Base-by-base conservation (phyloP, 2,888 invertebrate species). In the Petrophora chlorosata region DNA sequence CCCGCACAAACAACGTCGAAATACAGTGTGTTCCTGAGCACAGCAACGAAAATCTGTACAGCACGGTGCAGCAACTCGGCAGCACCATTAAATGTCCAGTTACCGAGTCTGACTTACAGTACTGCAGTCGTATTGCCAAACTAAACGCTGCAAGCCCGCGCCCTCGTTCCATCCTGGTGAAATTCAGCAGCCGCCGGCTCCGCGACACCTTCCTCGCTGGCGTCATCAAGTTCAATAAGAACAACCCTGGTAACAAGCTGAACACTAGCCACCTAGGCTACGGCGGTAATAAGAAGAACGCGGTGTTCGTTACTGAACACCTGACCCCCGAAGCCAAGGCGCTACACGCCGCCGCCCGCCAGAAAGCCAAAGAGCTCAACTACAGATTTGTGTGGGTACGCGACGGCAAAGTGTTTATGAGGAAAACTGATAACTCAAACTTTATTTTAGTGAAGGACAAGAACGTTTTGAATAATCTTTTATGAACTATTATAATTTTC, bases 261-360 rank as follows among this genome's bases (percentile, higher is more conserved):
- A 33, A 33, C 33, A 10, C 33, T 22, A 10, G 33, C 12, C 33
- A 33, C 5, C 12, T 33, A 12, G 33, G 33, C 33, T 19, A 19
- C 19, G 33, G 33, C 2, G 33, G 33, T 2, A 10, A 2, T 13
- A 30, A 33, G 12, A 33, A 33, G n/a, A 19, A 2, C 4, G 5
- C 33, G 4, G 33, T 33, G 4, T 33, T 5, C 10, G 33, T 33
- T 5, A 5, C 19, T 3, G 33, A 19, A 12, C 33, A 33, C 33
- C 12, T 12, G 5, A 26, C 26, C 3, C 10, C 26, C 26, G 26
- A 26, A 3, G 9, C 10, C 2, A 26, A 26, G 10, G n/a, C n/a
- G n/a, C n/a, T n/a, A n/a, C n/a, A n/a, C n/a, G n/a, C n/a, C n/a
- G n/a, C n/a, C n/a, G n/a, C n/a, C n/a, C n/a, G n/a, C n/a, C n/a